phyloP scores from a whole-genome alignment of 2,888 invertebrate species.

The Molanna angustata region DNA sequence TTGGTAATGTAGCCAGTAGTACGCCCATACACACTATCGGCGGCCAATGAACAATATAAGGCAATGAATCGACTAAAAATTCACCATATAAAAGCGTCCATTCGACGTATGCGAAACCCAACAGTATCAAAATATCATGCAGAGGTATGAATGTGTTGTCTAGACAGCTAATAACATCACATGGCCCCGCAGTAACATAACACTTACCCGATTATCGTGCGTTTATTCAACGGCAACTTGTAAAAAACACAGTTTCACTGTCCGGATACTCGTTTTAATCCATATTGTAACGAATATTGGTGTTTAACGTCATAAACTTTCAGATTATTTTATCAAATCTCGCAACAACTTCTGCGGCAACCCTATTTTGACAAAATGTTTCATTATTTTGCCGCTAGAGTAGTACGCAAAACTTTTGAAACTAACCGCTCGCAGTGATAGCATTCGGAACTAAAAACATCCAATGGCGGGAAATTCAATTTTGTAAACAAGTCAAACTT shows the following conservation, averaged over 20 bases:
- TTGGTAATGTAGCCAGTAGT: slow-evolving; percentile 16
- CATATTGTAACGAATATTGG: slow-evolving; percentile 16
- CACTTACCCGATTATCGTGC: slow-evolving; percentile 23
- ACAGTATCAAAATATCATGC: too few relatives aligned
- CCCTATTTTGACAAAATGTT: slow-evolving; percentile 56
- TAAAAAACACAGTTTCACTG: slow-evolving; percentile 12
- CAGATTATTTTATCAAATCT: slow-evolving; percentile 11
- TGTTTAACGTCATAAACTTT: slow-evolving; percentile 18
- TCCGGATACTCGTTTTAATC: slow-evolving; percentile 12
- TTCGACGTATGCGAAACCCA: slow-evolving; percentile 10
- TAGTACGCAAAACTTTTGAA: slow-evolving; percentile 31
- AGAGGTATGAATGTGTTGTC: too few relatives aligned
- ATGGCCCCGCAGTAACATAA: slow-evolving; percentile 19
- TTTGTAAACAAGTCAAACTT: too few relatives aligned
- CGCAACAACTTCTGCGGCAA: slow-evolving; percentile 18
- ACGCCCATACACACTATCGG: slow-evolving; percentile 13
- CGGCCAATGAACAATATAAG: not conserved
- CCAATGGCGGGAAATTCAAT: slow-evolving; percentile 13
- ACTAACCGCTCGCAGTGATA: slow-evolving; percentile 7
- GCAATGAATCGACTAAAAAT: slow-evolving; percentile 6
- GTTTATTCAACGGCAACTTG: slow-evolving; percentile 12
- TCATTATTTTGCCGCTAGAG: slow-evolving; percentile 48
- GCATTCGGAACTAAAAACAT: slow-evolving; percentile 8
- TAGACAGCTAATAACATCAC: slow-evolving; percentile 28
- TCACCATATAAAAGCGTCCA: slow-evolving; percentile 2